These are phyloP conservation scores for Polypterus senegalus DNA, from an alignment of 2,113 vertebrate species.

Conservation along the genomic window DNA sequence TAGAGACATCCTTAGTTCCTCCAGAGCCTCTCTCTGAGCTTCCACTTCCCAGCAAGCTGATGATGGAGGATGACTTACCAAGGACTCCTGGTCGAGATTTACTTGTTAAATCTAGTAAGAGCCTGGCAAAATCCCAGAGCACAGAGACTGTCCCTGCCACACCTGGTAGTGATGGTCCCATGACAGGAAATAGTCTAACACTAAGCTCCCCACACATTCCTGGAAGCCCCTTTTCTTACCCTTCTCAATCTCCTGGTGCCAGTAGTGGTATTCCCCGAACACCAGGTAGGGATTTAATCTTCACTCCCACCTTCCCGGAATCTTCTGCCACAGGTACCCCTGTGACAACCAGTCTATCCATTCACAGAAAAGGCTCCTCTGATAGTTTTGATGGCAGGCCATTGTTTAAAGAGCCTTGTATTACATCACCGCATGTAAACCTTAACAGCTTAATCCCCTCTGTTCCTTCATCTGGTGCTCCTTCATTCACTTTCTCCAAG, in stretches of 20 bases:
- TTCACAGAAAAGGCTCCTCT: constrained; percentile 61
- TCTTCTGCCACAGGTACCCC: constrained; percentile 52
- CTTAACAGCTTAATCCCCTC: constrained; percentile 48
- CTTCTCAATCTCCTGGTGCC: constrained; percentile 76
- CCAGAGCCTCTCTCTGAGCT: constrained; percentile 30
- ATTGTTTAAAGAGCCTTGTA: constrained; percentile 63
- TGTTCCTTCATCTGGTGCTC: constrained; percentile 38
- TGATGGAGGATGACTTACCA: constrained; percentile 75
- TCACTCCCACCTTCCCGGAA: constrained; percentile 83
- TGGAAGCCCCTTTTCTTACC: constrained; percentile 88
- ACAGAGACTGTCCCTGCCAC: constrained; percentile 76
- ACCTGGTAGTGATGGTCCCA: constrained; percentile 70
- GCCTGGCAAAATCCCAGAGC: constrained; percentile 74
- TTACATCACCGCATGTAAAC: constrained; percentile 33
- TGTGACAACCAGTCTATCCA: constrained; percentile 33
- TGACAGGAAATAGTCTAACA: constrained; percentile 69
- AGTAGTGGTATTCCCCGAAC: constrained; percentile 81
- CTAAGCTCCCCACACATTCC: constrained; percentile 81
- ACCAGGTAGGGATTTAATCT: constrained; percentile 86
- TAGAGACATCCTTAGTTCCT: constrained; percentile 32
- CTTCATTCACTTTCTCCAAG: constrained; percentile 34
- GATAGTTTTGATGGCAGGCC: constrained; percentile 65
- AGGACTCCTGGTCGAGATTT: constrained; percentile 79
- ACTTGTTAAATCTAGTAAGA: constrained; percentile 46
- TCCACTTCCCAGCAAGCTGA: constrained; percentile 41